Percentiles rank a stretch among this genome's conserved stretches.
These are phyloP conservation scores for Ascaphus truei DNA, from an alignment of 2,113 vertebrate species.

Conservation along the genomic window DNA sequence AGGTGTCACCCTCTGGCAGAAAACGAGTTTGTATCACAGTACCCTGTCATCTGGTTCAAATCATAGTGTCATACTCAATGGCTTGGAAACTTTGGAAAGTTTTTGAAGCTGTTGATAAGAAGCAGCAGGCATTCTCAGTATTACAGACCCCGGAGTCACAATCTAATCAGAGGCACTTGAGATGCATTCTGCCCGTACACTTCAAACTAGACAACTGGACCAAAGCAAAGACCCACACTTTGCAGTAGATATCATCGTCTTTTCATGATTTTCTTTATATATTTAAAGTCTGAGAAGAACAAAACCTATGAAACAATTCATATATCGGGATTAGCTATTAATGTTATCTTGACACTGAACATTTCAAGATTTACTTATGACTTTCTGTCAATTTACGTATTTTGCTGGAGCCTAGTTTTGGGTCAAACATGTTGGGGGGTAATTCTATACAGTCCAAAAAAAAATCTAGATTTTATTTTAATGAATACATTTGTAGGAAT, in stretches of 20 bases:
- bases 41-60: constrained; percentile 55
- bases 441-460: no score
- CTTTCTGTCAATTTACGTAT: no score
- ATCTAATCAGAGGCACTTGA: constrained; percentile 61
- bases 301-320: no score
- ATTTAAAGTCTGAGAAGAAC: no score
- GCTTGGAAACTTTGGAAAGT: constrained; percentile 51
- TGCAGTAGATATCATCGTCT: not conserved
- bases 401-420: no score
- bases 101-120: constrained; percentile 52
- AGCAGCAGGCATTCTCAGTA: constrained; percentile 50
- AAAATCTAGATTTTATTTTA: no score
- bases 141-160: constrained; percentile 50
- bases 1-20: constrained; percentile 32
- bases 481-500: no score
- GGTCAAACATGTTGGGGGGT: no score
- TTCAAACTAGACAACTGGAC: constrained; percentile 43
- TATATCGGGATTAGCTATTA: no score
- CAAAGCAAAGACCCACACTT: not conserved
- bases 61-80: constrained; percentile 51
- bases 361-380: no score
- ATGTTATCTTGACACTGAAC: no score
- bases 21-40: constrained; percentile 45
- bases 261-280: not conserved
- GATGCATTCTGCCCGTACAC: constrained; percentile 41